phyloP scores from a whole-genome alignment of 2,113 vertebrate species.

The Rattus norvegicus region DNA sequence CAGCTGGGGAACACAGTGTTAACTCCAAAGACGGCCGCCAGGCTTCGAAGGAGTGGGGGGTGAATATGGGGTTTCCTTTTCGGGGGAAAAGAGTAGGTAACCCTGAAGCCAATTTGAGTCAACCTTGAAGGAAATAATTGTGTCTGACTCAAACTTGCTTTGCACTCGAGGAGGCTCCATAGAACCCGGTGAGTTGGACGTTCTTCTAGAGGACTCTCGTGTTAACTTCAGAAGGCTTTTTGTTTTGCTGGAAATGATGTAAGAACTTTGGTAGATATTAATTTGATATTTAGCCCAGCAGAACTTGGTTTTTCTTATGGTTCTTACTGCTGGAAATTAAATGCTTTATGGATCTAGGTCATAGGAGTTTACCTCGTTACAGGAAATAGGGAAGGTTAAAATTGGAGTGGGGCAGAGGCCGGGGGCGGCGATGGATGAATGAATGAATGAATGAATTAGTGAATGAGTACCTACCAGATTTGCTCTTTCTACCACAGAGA shows the following conservation, averaged over 20 bases:
- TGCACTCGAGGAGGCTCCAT: constrained; percentile 28
- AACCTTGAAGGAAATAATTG: constrained; percentile 34
- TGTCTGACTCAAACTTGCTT: constrained; percentile 60
- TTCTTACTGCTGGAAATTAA: not conserved
- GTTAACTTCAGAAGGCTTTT: not conserved
- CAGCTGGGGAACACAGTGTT: not conserved
- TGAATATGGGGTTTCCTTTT: not conserved
- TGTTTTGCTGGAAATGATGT: not conserved
- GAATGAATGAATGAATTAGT: no score
- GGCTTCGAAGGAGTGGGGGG: not conserved
- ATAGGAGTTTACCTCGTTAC: not conserved
- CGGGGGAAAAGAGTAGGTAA: constrained; percentile 44
- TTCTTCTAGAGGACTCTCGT: constrained; percentile 48
- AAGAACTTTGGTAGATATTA: not conserved
- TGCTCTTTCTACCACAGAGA: not conserved
- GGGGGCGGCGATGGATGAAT: not conserved
- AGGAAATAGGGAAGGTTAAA: not conserved
- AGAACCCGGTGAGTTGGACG: constrained; percentile 71
- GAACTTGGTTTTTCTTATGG: not conserved
- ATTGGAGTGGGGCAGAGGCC: not conserved
- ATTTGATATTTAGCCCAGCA: not conserved
- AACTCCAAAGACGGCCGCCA: not conserved
- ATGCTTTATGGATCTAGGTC: not conserved
- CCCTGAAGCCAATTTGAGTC: constrained; percentile 19
- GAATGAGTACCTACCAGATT: not conserved